These are phyloP conservation scores for Tangachromis dhanisi DNA, from an alignment of 2,113 vertebrate genomes.

Conservation along the genomic window DNA sequence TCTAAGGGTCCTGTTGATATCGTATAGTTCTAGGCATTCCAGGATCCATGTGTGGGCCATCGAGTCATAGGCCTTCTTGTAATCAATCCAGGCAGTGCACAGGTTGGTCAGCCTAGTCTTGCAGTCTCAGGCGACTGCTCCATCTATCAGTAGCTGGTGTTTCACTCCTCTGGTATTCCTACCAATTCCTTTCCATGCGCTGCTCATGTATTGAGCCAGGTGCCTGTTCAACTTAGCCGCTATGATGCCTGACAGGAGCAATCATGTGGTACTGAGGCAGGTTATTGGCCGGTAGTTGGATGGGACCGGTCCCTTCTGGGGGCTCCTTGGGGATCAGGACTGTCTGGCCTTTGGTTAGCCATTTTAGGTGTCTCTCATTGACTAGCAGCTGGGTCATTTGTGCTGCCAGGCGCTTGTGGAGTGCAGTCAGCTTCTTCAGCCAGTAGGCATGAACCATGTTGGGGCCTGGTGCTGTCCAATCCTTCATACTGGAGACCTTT, in stretches of 20 bases:
- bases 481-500: not conserved
- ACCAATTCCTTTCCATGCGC: not conserved
- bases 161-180: not conserved
- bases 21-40: not conserved
- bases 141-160: not conserved
- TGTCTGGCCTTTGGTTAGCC: not conserved
- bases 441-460: not conserved
- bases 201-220: not conserved
- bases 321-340: not conserved
- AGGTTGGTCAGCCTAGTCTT: not conserved
- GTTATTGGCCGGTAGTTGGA: not conserved
- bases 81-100: not conserved
- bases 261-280: not conserved
- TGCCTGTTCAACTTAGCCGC: not conserved
- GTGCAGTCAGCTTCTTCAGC: not conserved
- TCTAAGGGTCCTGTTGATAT: not conserved
- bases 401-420: not conserved
- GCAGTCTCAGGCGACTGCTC: not conserved
- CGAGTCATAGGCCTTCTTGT: not conserved
- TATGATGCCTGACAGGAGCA: not conserved
- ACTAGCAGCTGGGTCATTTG: not conserved
- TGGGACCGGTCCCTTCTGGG: not conserved
- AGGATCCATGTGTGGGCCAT: not conserved
- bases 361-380: not conserved
- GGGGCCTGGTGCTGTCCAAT: not conserved